These are phyloP conservation scores for Odontophorus gujanensis DNA, from an alignment of 2,113 vertebrate species.

Conservation along the genomic window DNA sequence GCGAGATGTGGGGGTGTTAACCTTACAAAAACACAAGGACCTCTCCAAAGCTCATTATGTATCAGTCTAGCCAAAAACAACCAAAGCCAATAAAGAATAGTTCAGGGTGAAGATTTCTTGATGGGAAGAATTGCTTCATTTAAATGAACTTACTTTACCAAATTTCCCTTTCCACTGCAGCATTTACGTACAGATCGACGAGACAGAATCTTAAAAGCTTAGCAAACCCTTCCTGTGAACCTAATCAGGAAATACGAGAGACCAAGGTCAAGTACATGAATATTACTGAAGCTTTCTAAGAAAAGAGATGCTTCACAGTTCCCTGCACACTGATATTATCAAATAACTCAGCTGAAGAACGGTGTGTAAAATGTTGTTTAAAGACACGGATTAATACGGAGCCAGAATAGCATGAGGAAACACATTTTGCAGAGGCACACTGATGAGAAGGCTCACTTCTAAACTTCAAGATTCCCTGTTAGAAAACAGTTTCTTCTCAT, in stretches of 20 bases:
- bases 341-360: background rate
- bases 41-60: slow-evolving; percentile 41
- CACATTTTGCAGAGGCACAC: background rate
- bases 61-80: background rate
- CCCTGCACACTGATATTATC: background rate
- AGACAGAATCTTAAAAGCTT: background rate
- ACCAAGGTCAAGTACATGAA: slow-evolving; percentile 20
- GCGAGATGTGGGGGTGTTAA: background rate
- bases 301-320: background rate
- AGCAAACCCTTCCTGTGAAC: slow-evolving; percentile 3
- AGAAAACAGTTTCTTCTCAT: background rate
- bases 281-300: slow-evolving; percentile 2
- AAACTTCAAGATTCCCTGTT: background rate
- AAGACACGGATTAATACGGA: background rate
- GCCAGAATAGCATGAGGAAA: background rate
- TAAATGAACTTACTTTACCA: slow-evolving; percentile 7
- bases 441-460: background rate
- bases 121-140: slow-evolving; percentile 27
- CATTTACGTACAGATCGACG: background rate
- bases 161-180: background rate
- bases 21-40: background rate
- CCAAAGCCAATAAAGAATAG: slow-evolving; percentile 15
- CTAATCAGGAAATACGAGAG: slow-evolving; percentile 21
- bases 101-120: background rate
- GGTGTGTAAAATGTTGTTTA: background rate